Conservation (phyloP, 2,888 invertebrate species). For the Lepidocyrtinus sp. region DNA sequence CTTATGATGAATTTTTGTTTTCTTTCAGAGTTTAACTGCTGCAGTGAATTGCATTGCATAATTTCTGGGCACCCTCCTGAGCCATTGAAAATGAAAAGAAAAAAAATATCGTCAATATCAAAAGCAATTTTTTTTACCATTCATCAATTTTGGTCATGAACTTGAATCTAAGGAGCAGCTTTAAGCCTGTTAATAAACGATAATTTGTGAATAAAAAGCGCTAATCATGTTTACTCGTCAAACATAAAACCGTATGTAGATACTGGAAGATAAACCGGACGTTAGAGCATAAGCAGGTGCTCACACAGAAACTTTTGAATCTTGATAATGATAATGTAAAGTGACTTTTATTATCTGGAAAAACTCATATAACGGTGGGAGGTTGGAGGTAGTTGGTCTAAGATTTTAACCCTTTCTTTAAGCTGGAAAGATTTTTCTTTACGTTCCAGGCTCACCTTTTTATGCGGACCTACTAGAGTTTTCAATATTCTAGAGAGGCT, state of each 20-base stretch:
- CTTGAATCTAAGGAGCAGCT: slow-evolving; percentile 17
- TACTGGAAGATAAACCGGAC: not conserved
- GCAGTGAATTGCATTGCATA: slow-evolving; percentile 13
- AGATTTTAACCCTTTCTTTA: not conserved
- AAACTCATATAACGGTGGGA: slow-evolving; percentile 18
- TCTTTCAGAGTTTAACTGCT: not conserved
- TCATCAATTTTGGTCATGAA: slow-evolving; percentile 51
- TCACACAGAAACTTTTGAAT: slow-evolving; percentile 13
- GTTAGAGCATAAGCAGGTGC: slow-evolving; percentile 45
- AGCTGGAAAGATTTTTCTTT: not conserved
- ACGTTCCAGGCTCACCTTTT: not conserved
- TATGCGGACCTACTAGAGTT: not conserved
- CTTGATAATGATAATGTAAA: too few species aligned
- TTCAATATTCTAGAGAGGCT: not conserved
- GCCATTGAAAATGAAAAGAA: slow-evolving; percentile 39
- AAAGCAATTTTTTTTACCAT: slow-evolving; percentile 25
- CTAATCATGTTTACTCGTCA: slow-evolving; percentile 47
- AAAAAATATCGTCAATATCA: slow-evolving; percentile 11
- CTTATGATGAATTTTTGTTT: slow-evolving; percentile 6
- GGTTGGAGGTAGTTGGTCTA: not conserved
- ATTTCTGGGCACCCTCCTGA: slow-evolving; percentile 36
- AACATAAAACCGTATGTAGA: not conserved
- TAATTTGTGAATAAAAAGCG: slow-evolving; percentile 54
- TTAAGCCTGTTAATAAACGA: slow-evolving; percentile 27
- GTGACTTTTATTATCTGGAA: slow-evolving; percentile 27